Base-by-base conservation (phyloP, 2,797 vertebrate species). In the Trematomus bernacchii region DNA sequence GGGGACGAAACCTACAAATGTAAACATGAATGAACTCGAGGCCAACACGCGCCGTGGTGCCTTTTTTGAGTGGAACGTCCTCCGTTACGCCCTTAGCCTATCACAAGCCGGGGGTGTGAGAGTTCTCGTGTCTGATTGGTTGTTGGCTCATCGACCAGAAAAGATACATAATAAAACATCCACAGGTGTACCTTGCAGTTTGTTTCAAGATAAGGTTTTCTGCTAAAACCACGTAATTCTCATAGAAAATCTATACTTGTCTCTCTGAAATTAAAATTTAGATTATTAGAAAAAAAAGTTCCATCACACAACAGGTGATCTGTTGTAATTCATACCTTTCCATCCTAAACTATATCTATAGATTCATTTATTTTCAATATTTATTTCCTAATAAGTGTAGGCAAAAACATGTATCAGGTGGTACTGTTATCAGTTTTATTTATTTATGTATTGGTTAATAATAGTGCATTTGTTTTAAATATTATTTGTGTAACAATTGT, bases 21-120 rank as follows among this genome's bases (percentile, higher is more conserved):
- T 85, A 84, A 88, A 88, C 85, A 84, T 79, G 63, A 82, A 60
- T 43, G 61, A 77, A 72, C 33, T 51, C 44, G 4, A 27, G 21
- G n/a, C 11, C 59, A 59, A 43, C 60, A n/a, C 55, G 6, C 73
- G 3, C 53, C 66, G 19, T 47, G 5, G 60, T n/a, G 44, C 18
- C 48, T 23, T 13, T 52, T 27, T 54, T 19, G 58, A 11, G 52
- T 62, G 55, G 44, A 55, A 30, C 68, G 13, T 3, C 69, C 53
- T 48, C 4, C 0, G 7, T 21, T 12, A 3, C 1, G 6, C 4
- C 2, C 1, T 64, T 2, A 78, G 66, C 91, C 89, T 91, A 89
- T 91, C 87, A 79, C 0, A 70, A 51, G n/a, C 33, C 11, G 2
- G 15, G 10, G 11, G 6, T 10, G 72, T 19, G 21, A 54, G 33